Conservation (phyloP, 1,140 invertebrate species). For the Octopus bimaculoides region DNA sequence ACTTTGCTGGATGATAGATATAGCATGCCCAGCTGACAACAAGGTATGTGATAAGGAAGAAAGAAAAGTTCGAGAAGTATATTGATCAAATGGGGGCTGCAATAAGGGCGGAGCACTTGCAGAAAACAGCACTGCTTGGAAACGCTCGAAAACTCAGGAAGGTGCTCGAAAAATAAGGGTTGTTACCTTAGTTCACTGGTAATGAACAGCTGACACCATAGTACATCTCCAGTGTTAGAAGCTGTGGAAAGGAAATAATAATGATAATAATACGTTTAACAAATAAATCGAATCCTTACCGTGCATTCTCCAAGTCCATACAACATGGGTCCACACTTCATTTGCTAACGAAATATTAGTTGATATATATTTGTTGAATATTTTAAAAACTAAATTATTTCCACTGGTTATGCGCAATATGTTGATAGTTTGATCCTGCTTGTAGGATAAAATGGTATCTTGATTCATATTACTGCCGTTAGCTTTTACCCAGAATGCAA, state of each 20-base stretch:
- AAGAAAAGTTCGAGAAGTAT: too few species aligned
- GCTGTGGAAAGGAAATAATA: neutral
- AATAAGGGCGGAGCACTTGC: too few species aligned
- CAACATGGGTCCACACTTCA: slow-evolving; percentile 45
- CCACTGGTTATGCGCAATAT: slow-evolving; percentile 38
- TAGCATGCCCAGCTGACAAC: too few species aligned
- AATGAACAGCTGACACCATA: neutral
- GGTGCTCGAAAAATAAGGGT: too few species aligned
- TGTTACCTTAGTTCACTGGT: too few species aligned
- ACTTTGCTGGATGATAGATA: too few species aligned
- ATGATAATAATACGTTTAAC: too few species aligned
- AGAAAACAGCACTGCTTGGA: too few species aligned
- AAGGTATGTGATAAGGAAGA: too few species aligned
- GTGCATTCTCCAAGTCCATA: slow-evolving; percentile 42
- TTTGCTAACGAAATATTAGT: slow-evolving; percentile 33
- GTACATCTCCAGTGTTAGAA: neutral
- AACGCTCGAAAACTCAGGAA: too few species aligned
- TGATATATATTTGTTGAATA: slow-evolving; percentile 30
- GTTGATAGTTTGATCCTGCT: slow-evolving; percentile 28
- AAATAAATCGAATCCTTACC: neutral
- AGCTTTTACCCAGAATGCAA: slow-evolving; percentile 51
- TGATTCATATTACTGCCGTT: slow-evolving; percentile 22
- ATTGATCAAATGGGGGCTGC: too few species aligned
- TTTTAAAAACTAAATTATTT: slow-evolving; percentile 34
- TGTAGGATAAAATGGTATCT: slow-evolving; percentile 52